These are phyloP conservation scores for Torymus auratus DNA, from an alignment of 2,888 invertebrate genomes.

Conservation along the genomic window DNA sequence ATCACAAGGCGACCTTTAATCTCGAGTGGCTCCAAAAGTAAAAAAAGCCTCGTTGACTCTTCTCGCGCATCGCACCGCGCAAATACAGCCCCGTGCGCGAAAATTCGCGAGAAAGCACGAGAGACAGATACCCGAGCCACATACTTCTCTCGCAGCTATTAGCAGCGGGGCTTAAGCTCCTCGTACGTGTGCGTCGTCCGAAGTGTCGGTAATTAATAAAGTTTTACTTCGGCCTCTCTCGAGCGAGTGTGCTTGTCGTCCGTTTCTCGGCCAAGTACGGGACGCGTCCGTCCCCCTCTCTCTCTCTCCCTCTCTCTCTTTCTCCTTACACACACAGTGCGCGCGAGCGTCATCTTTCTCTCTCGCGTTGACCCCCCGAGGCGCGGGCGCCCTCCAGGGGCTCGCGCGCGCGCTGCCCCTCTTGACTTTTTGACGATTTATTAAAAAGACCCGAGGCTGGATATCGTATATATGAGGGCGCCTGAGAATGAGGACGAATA, in stretches of 20 bases:
- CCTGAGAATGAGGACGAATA: conserved; percentile 30
- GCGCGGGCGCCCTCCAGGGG: conserved; percentile 11
- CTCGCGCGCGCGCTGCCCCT: conserved; percentile 18
- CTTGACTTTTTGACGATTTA: conserved; percentile 55
- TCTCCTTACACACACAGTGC: neutral
- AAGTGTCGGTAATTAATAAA: conserved; percentile 58
- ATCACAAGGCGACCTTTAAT: no score
- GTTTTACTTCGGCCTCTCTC: conserved; percentile 39
- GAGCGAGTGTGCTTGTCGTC: neutral
- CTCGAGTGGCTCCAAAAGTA: no score
- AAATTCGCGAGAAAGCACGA: no score
- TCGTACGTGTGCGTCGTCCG: neutral
- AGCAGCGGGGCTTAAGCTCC: conserved; percentile 26
- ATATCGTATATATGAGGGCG: neutral
- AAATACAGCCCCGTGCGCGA: no score
- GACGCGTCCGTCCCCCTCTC: conserved; percentile 16
- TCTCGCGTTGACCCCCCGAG: conserved; percentile 22
- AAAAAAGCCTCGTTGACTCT: no score
- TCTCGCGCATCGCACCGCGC: no score
- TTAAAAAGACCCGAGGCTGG: conserved; percentile 45
- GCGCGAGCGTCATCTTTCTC: neutral
- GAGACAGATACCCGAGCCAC: conserved; percentile 5
- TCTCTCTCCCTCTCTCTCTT: conserved; percentile 27
- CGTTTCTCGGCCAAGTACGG: conserved; percentile 38
- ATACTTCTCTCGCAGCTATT: conserved; percentile 30